Percentiles rank a stretch among this genome's conserved stretches.
phyloP scores from a whole-genome alignment of 1,140 invertebrate genomes.

The Campoletis sonorensis region DNA sequence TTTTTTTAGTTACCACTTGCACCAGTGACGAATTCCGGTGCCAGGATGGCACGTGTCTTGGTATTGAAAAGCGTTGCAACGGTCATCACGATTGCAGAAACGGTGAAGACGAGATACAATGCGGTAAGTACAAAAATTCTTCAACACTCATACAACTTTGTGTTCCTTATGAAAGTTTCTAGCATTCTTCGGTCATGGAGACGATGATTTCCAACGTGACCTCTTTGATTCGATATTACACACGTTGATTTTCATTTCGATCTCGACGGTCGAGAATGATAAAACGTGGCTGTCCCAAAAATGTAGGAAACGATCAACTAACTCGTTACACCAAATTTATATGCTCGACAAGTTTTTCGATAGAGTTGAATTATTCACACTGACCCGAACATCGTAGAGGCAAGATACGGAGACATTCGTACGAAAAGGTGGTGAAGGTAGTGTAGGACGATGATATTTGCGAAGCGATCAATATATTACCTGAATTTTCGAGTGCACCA shows the following conservation, averaged over 20 bases:
- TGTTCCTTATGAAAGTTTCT: neutral
- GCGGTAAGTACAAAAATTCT: conserved; percentile 75
- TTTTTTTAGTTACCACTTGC: conserved; percentile 73
- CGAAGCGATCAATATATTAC: neutral
- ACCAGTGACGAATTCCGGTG: conserved; percentile 77
- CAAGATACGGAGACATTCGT: neutral
- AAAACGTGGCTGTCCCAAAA: neutral
- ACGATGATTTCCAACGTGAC: neutral
- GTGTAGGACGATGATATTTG: neutral
- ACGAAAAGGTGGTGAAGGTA: neutral
- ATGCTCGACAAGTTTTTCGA: conserved; percentile 55
- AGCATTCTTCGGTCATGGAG: neutral
- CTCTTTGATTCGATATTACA: neutral
- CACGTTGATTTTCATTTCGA: conserved; percentile 23
- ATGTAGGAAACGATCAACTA: neutral
- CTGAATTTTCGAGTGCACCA: neutral
- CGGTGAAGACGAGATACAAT: conserved; percentile 80
- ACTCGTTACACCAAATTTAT: conserved; percentile 33
- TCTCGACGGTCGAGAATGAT: conserved; percentile 10
- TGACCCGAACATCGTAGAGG: conserved; percentile 52
- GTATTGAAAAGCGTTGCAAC: conserved; percentile 80
- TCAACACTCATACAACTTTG: neutral
- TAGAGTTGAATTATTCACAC: conserved; percentile 57
- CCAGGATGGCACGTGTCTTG: conserved; percentile 83
- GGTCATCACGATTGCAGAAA: conserved; percentile 79